phyloP scores from a whole-genome alignment of 2,113 vertebrate genomes.

The Drymodes brunneopygia region DNA sequence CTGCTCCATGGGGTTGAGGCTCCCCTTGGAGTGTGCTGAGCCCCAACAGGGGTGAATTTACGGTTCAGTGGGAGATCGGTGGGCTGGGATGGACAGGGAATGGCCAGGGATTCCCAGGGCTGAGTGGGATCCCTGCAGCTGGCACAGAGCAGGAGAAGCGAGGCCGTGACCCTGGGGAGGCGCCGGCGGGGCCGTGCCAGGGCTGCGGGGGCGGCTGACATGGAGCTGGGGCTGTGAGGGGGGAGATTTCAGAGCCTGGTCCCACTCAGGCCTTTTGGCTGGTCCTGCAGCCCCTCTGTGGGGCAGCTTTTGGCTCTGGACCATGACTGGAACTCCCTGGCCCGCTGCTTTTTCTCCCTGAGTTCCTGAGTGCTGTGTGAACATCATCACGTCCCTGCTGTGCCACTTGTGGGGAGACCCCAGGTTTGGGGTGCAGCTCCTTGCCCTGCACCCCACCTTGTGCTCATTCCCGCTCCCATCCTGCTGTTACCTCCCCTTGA shows the following conservation, averaged over 20 bases:
- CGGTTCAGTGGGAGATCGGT: background rate
- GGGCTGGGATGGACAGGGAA: background rate
- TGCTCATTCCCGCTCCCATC: rapidly evolving
- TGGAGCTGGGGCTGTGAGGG: background rate
- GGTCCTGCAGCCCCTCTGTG: background rate
- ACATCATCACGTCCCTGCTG: rapidly evolving
- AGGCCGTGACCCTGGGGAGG: background rate
- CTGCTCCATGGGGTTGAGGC: background rate
- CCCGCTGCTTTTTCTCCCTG: rapidly evolving
- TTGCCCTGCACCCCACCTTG: background rate
- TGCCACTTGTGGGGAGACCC: rapidly evolving
- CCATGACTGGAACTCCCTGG: rapidly evolving
- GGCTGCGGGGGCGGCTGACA: background rate
- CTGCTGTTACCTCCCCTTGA: rapidly evolving
- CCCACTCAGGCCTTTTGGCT: background rate
- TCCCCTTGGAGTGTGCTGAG: rapidly evolving
- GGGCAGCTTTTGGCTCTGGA: background rate
- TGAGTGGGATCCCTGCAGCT: background rate
- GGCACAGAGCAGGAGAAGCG: background rate
- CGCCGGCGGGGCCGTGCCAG: rapidly evolving
- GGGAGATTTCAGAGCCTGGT: background rate
- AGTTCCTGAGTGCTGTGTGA: rapidly evolving
- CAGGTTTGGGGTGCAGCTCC: background rate
- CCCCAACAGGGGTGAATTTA: background rate
- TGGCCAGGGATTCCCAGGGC: background rate